These are phyloP conservation scores for Battus philenor DNA, from an alignment of 1,140 invertebrate species.

Conservation along the genomic window DNA sequence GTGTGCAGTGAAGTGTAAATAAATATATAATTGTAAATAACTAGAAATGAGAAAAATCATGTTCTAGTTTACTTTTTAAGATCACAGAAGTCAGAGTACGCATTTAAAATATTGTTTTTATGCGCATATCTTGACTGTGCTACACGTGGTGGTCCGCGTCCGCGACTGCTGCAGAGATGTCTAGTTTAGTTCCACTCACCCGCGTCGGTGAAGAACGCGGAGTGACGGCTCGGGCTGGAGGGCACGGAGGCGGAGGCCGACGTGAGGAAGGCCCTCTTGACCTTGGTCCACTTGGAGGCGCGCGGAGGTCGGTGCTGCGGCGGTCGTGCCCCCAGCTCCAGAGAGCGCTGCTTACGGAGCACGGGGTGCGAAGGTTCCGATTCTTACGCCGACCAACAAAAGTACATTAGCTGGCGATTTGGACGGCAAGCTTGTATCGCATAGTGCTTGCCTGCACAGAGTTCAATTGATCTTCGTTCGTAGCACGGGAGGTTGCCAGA, in stretches of 20 bases:
- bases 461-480: too few species aligned
- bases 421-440: too few species aligned
- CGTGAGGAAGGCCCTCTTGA: slow-evolving; percentile 83
- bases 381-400: too few species aligned
- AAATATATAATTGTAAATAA: background rate
- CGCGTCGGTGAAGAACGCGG: slow-evolving; percentile 78
- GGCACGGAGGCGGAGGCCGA: slow-evolving; percentile 79
- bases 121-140: background rate
- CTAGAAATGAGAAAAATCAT: too few species aligned
- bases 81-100: too few species aligned
- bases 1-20: background rate
- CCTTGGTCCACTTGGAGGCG: slow-evolving; percentile 81
- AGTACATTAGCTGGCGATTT: too few species aligned
- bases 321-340: slow-evolving; percentile 57
- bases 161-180: too few species aligned
- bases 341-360: slow-evolving; percentile 68
- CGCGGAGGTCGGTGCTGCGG: slow-evolving; percentile 26
- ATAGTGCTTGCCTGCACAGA: too few species aligned
- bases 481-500: too few species aligned
- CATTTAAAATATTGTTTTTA: background rate
- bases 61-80: too few species aligned
- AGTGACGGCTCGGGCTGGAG: slow-evolving; percentile 80
- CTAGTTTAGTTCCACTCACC: slow-evolving; percentile 63
- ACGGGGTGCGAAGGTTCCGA: slow-evolving; percentile 63
- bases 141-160: background rate